phyloP scores from a whole-genome alignment of 2,888 invertebrate species.

The Julus scandinavius region DNA sequence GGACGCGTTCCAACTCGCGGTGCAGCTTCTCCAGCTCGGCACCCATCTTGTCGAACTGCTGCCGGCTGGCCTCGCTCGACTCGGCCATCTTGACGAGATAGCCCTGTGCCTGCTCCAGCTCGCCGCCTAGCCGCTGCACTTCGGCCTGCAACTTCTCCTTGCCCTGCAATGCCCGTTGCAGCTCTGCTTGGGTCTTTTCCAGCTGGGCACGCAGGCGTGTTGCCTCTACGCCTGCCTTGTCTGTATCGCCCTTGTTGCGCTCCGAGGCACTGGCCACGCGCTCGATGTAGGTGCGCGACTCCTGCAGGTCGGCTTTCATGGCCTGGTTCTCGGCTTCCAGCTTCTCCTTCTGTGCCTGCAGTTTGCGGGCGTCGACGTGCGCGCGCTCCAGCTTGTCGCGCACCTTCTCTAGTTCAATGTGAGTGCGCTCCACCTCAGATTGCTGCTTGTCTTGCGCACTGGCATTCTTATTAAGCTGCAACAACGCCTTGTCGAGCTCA shows the following conservation, averaged over 20 bases:
- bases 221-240: conserved; percentile 64
- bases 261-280: conserved; percentile 62
- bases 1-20: conserved; percentile 79
- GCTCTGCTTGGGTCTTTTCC: conserved; percentile 58
- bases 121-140: conserved; percentile 68
- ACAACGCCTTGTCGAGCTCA: conserved; percentile 75
- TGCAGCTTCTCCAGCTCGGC: conserved; percentile 78
- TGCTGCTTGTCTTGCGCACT: conserved; percentile 61
- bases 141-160: conserved; percentile 62
- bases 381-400: conserved; percentile 80
- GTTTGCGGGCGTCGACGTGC: conserved; percentile 68
- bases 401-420: conserved; percentile 89
- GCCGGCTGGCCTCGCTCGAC: conserved; percentile 57
- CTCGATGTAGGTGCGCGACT: conserved; percentile 58
- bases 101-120: conserved; percentile 69
- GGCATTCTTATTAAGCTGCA: conserved; percentile 56
- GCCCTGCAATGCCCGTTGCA: conserved; percentile 58
- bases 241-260: conserved; percentile 79
- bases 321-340: conserved; percentile 57
- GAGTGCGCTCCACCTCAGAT: conserved; percentile 75
- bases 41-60: conserved; percentile 58
- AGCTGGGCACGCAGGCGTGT: conserved; percentile 62
- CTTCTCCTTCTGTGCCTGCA: conserved; percentile 78
- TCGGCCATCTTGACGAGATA: conserved; percentile 82
- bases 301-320: conserved; percentile 57